Conservation (phyloP, 2,797 vertebrate genomes). For the Gymnoscopelus microlampas region DNA sequence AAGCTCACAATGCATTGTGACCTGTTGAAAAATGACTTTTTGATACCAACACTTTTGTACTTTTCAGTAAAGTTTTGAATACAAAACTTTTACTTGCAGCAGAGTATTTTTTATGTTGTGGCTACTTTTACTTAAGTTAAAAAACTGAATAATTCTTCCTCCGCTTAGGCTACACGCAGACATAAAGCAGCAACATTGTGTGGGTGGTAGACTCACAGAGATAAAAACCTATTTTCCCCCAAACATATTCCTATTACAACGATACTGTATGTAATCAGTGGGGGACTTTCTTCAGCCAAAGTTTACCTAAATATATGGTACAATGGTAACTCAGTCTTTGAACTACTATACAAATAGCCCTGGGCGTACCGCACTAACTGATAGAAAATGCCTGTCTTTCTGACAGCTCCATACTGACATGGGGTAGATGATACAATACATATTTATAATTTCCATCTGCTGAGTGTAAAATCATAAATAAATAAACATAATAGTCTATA, state of each 20-base stretch:
- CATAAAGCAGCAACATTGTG: neutral
- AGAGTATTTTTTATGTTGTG: no score
- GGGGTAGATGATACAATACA: slow-evolving; percentile 67
- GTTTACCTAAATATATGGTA: slow-evolving; percentile 41
- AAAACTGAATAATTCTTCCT: no score
- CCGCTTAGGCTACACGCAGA: neutral
- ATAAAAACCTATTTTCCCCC: neutral
- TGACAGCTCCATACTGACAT: slow-evolving; percentile 64
- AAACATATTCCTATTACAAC: slow-evolving; percentile 18
- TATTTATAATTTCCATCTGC: slow-evolving; percentile 76
- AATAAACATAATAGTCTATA: slow-evolving; percentile 25
- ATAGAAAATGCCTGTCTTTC: slow-evolving; percentile 62
- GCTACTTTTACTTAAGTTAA: no score
- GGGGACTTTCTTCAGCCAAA: slow-evolving; percentile 23
- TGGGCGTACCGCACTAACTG: slow-evolving; percentile 55
- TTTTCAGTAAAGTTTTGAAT: no score
- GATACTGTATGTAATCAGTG: slow-evolving; percentile 5
- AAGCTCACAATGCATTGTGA: no score
- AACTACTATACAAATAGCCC: slow-evolving; percentile 67
- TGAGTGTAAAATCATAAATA: slow-evolving; percentile 50
- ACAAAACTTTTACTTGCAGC: no score
- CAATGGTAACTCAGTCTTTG: slow-evolving; percentile 64
- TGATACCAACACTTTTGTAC: no score
- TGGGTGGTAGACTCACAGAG: neutral
- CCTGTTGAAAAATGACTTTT: no score